Percentiles rank a stretch among this genome's conserved stretches.
Conservation (phyloP, 1,140 invertebrate genomes). For the Spodoptera litura region DNA sequence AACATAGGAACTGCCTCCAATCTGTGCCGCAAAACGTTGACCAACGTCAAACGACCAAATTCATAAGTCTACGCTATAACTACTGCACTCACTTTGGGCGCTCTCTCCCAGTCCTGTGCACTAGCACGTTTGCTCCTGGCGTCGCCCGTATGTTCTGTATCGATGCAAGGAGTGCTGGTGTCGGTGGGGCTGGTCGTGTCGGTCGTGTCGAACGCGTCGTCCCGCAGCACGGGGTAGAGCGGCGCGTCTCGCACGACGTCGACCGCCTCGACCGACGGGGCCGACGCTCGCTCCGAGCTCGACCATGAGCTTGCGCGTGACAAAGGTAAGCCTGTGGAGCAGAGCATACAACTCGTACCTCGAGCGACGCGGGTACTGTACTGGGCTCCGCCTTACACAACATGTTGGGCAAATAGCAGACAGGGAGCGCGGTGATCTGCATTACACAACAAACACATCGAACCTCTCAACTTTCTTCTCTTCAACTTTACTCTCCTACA, state of each 20-base stretch:
- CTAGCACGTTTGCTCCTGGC: conserved; percentile 63
- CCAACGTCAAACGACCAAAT: too few species aligned
- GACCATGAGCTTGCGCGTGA: conserved; percentile 54
- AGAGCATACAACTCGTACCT: conserved; percentile 39
- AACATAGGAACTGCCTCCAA: too few species aligned
- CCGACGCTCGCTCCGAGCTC: conserved; percentile 68
- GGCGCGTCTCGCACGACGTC: conserved; percentile 75
- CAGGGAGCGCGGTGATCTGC: too few species aligned
- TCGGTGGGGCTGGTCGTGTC: background rate
- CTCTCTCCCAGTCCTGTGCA: conserved; percentile 62
- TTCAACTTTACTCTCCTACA: too few species aligned
- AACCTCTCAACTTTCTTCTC: too few species aligned
- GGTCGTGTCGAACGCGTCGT: conserved; percentile 44
- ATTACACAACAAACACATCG: too few species aligned
- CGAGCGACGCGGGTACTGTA: background rate
- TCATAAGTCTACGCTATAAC: too few species aligned
- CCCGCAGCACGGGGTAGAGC: conserved; percentile 74
- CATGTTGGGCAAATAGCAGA: too few species aligned
- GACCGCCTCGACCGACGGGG: conserved; percentile 49
- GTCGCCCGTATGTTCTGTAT: conserved; percentile 20
- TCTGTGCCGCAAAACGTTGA: too few species aligned
- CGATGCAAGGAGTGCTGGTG: background rate
- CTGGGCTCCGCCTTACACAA: too few species aligned
- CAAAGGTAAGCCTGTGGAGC: conserved; percentile 60
- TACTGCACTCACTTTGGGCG: conserved; percentile 55